Base-by-base conservation (phyloP, 2,113 vertebrate species). In the Bombycilla garrulus region DNA sequence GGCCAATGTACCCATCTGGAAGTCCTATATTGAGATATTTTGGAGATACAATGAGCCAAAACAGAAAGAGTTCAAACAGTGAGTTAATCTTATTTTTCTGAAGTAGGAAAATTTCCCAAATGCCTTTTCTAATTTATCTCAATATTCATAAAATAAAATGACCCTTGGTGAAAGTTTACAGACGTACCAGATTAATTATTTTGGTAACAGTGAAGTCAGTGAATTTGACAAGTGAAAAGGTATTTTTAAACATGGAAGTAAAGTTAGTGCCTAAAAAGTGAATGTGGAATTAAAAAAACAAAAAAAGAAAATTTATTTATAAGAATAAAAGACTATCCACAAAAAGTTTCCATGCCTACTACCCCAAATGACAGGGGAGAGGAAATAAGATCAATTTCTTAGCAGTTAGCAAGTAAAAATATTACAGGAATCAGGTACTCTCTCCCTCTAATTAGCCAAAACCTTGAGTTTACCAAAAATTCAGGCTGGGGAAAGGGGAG, bases 21-120 rank as follows among this genome's bases (percentile, higher is more conserved):
- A 93, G 48, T 42, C 77, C 67, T 42, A 57, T 76, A 62, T 12
- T 0, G 3, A 81, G 58, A 48, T 95, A 35, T 94, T 92, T 92
- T 89, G 81, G 53, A 90, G n/a, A 65, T 35, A 24, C 0, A 3
- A 53, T 31, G 79, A 88, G 93, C 93, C 95, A 96, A 95, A 58
- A 80, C 28, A 66, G 76, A 90, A 94, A 87, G 10, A 4, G 16
- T 77, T 92, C 81, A 93, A 90, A 44, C 8, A 31, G 44, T 73
- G 90, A 96, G 81, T 88, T 86, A 85, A 92, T 79, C 48, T 76
- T 80, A 79, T 90, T 97, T 95, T 96, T 88, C 89, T 92, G 69
- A 78, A 70, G 36, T 15, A 86, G 50, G 42, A 94, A 95, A 83
- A 42, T 79, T 83, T 95, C 76, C 77, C 42, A 81, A 82, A 85